Conservation (phyloP, 2,113 vertebrate species). For the Ahaetulla prasina region DNA sequence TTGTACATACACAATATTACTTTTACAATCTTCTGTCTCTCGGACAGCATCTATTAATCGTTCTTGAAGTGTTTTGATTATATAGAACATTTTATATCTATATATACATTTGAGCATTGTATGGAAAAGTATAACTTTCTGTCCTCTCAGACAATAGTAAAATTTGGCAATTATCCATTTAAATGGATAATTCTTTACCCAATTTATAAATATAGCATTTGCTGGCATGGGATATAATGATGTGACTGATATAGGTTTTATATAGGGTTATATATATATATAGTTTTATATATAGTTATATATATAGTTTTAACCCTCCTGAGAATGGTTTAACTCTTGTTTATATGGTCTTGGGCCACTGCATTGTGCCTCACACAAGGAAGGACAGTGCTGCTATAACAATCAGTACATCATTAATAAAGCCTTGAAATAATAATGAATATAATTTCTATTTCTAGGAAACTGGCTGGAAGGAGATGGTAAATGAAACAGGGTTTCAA, state of each 20-base stretch:
- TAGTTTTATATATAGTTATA: too few relatives aligned
- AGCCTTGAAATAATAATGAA: constrained; percentile 9
- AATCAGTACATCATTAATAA: neutral
- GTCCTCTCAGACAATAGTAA: neutral
- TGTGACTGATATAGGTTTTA: neutral
- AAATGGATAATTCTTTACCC: neutral
- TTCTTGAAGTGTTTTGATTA: neutral
- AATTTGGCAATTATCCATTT: neutral
- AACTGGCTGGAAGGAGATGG: constrained; percentile 88
- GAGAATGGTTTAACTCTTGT: neutral
- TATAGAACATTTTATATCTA: neutral
- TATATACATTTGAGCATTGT: neutral
- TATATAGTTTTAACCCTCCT: neutral
- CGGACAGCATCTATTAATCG: neutral
- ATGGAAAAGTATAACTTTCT: neutral
- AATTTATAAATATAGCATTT: neutral
- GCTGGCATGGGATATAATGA: neutral
- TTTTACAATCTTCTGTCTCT: neutral
- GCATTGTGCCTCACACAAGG: neutral
- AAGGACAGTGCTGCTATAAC: neutral
- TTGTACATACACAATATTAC: neutral
- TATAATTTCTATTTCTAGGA: constrained; percentile 74
- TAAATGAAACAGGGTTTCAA: constrained; percentile 92
- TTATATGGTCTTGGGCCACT: neutral
- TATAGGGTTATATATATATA: too few relatives aligned